These are phyloP conservation scores for Pampusana beccarii DNA, from an alignment of 2,113 vertebrate species.

Conservation along the genomic window DNA sequence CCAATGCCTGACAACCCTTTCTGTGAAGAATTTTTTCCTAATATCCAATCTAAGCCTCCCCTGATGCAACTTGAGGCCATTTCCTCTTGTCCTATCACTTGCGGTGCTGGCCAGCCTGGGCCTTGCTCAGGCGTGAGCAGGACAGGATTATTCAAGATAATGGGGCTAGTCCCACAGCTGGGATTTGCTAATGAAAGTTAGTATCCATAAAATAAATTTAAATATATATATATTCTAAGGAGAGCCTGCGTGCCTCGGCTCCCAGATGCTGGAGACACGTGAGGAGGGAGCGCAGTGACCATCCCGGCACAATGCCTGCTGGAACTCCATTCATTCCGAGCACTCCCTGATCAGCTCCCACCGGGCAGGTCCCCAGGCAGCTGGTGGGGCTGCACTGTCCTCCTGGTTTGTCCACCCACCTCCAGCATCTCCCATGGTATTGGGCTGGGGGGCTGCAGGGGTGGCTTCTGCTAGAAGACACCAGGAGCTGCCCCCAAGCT, in stretches of 20 bases:
- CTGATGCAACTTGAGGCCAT: no score
- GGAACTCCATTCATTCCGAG: background rate
- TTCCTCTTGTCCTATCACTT: no score
- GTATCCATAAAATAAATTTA: background rate
- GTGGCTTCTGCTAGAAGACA: background rate
- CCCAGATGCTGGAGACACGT: background rate
- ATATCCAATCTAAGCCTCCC: no score
- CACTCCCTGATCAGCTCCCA: background rate
- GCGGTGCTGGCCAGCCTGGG: background rate
- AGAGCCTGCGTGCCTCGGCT: background rate
- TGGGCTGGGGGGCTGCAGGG: background rate
- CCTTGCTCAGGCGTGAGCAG: accelerated
- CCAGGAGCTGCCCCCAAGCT: background rate
- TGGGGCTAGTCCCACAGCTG: background rate
- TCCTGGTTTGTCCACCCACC: background rate
- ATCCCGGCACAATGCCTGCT: background rate
- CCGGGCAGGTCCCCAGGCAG: background rate
- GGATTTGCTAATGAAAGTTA: background rate
- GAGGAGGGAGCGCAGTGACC: background rate
- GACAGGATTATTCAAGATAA: background rate
- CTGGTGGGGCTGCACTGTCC: background rate
- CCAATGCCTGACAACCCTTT: no score
- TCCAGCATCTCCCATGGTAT: background rate
- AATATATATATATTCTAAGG: background rate
- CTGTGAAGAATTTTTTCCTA: no score